Conservation (phyloP, 2,113 vertebrate species). For the Nothoprocta pentlandii region DNA sequence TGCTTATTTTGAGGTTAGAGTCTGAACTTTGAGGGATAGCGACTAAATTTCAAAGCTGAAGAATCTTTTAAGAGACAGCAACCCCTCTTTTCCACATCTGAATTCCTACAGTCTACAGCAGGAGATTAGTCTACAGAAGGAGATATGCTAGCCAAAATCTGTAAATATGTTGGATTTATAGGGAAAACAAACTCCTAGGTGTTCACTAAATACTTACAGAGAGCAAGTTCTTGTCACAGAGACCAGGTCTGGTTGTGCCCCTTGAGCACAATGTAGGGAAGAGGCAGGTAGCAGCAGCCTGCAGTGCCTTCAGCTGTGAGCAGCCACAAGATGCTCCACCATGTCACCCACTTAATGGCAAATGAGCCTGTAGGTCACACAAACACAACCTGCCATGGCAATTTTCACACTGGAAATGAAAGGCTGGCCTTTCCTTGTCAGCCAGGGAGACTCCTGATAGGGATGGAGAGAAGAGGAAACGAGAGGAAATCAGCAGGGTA, state of each 20-base stretch:
- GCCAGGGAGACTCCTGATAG: neutral
- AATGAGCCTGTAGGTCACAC: neutral
- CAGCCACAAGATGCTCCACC: neutral
- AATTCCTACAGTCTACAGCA: neutral
- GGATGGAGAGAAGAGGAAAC: neutral
- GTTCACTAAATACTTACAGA: rapidly evolving
- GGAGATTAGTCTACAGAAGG: no score
- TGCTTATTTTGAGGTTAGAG: neutral
- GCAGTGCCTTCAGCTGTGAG: neutral
- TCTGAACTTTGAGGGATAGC: neutral
- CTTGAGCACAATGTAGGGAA: neutral
- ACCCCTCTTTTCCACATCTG: neutral
- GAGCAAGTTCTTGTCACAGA: neutral
- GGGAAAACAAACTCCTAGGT: neutral
- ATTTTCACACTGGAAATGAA: neutral
- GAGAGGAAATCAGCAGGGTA: neutral
- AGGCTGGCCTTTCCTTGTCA: neutral
- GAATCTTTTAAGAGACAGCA: neutral
- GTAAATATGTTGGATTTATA: neutral
- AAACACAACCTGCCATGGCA: neutral
- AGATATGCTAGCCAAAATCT: neutral
- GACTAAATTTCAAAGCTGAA: neutral
- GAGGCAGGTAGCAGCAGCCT: neutral
- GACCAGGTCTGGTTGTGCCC: neutral
- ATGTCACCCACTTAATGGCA: neutral